Conservation (phyloP, 1,140 invertebrate species). For the Argopecten irradians region DNA sequence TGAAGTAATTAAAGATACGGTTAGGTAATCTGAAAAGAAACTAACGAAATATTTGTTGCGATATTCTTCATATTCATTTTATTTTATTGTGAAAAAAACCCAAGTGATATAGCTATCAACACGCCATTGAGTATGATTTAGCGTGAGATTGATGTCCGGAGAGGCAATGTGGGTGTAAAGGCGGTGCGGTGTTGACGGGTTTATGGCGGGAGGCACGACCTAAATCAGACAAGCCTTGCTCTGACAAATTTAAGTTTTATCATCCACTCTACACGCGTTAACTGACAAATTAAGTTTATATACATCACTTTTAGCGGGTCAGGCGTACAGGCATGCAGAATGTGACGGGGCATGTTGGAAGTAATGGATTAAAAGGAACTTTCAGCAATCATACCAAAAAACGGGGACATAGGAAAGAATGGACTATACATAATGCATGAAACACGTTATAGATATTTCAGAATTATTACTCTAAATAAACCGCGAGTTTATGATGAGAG, state of each 20-base stretch:
- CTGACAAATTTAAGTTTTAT: slow-evolving; percentile 19
- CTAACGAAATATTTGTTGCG: too few relatives aligned
- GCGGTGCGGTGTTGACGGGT: neutral
- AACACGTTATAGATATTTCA: too few relatives aligned
- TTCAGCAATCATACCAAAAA: too few relatives aligned
- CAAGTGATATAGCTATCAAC: neutral
- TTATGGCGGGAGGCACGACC: neutral
- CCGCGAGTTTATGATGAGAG: too few relatives aligned
- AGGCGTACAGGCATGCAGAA: neutral
- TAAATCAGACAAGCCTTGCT: slow-evolving; percentile 16
- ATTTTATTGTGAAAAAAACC: too few relatives aligned
- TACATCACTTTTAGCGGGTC: slow-evolving; percentile 7
- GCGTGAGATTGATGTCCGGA: neutral
- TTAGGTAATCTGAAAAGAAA: too few relatives aligned
- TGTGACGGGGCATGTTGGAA: neutral
- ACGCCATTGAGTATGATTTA: neutral
- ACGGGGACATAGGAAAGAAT: too few relatives aligned
- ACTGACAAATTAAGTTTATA: slow-evolving; percentile 19
- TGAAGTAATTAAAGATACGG: too few relatives aligned
- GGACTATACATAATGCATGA: too few relatives aligned
- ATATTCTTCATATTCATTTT: too few relatives aligned
- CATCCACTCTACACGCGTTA: neutral
- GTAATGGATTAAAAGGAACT: too few relatives aligned
- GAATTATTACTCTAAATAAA: too few relatives aligned
- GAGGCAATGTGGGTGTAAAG: neutral